A percentile compares a stretch with the other conserved stretches of the same genome.
These are phyloP conservation scores for Triplophysa dalaica DNA, from an alignment of 2,113 vertebrate species.

Conservation along the genomic window DNA sequence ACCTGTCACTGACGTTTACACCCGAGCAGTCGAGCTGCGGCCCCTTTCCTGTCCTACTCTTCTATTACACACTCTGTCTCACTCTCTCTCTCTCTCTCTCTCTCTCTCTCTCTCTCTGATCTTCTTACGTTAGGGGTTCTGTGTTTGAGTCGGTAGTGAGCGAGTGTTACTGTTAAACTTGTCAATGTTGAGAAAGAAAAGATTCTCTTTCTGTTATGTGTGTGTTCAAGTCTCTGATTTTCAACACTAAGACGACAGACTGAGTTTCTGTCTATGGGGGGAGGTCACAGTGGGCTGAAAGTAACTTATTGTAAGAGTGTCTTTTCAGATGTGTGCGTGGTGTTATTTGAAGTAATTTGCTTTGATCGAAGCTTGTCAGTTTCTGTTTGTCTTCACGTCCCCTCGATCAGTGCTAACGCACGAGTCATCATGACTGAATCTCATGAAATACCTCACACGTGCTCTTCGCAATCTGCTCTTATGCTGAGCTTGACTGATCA, in stretches of 20 bases:
- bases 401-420: not conserved
- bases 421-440: not conserved
- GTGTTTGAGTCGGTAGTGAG: not conserved
- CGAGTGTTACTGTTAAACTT: not conserved
- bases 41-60: not conserved
- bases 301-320: too few species aligned
- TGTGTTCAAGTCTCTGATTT: not conserved
- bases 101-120: not conserved
- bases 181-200: not conserved
- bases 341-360: not conserved
- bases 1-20: not conserved
- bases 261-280: not conserved
- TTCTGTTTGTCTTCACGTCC: not conserved
- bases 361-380: not conserved
- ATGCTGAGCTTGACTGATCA: not conserved
- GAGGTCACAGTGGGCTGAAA: too few species aligned
- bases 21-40: not conserved
- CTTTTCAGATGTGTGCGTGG: too few species aligned
- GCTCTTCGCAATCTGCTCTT: not conserved
- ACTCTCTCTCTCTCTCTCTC: not conserved
- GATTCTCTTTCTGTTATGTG: not conserved
- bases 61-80: not conserved
- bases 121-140: not conserved
- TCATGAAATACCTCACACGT: constrained; percentile 3
- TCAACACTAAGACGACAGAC: constrained; percentile 14